Base-by-base conservation (phyloP, 2,888 invertebrate species). In the Rotaria magnacalcarata region DNA sequence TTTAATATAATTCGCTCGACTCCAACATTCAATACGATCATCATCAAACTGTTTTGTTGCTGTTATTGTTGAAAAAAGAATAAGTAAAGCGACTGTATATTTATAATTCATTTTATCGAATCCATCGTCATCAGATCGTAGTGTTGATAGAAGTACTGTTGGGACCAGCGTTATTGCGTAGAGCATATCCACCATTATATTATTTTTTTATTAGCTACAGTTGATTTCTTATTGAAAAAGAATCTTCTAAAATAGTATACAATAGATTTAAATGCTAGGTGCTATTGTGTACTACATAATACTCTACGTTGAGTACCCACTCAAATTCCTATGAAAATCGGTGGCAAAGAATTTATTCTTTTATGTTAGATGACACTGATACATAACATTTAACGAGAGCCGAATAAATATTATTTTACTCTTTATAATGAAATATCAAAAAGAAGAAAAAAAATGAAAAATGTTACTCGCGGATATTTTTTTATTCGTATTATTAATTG, bases 1-100 rank as follows among this genome's bases (percentile, higher is more conserved):
- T 47, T 24, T 47, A n/a, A 47, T 43, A 80, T 19, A 80, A 80
- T 80, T 80, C 3, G 80, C 80, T 24, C 80, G 80, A 47, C 10
- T 47, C 80, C 80, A 80, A 47, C 80, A 80, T 47, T 80, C 47
- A n/a, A 80, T 80, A 14, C 80, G 24, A 80, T 80, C 47, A 47
- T 43, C 43, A n/a, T 47, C 80, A 47, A 80, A 80, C n/a, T 47
- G 80, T n/a, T 47, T 80, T n/a, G 80, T 11, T 47, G 80, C 47
- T 34, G 80, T 80, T 80, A 80, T 43, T 16, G 47, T 80, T 4
- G 80, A 43, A 47, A 80, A 80, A 0, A 80, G 80, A 5, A 80
- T 4, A 21, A 80, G 47, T 80, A 80, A 47, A 47, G 80, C 80
- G 5, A 80, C 80, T 10, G 80, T 80, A 80, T 80, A 80, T 47